These are phyloP conservation scores for Epizoanthus fatuus DNA, from an alignment of 92 coral and sea anemone genomes.

Conservation along the genomic window DNA sequence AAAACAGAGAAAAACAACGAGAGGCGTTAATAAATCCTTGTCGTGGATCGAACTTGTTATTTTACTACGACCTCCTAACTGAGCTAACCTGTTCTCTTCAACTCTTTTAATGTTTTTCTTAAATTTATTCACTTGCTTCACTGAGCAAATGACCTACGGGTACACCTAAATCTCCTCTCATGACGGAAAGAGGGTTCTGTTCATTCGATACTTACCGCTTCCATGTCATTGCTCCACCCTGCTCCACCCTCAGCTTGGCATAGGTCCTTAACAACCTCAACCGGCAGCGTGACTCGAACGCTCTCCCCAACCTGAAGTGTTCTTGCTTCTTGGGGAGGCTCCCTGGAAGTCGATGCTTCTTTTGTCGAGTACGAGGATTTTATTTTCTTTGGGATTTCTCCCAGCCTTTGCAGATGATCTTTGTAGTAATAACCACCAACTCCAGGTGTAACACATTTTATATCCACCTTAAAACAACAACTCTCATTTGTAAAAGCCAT, in stretches of 20 bases:
- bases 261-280: neutral
- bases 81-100: too few relatives aligned
- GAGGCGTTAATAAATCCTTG: too few relatives aligned
- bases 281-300: neutral
- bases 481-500: too few relatives aligned
- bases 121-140: too few relatives aligned
- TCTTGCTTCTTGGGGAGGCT: neutral
- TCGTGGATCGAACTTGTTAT: too few relatives aligned
- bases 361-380: too few relatives aligned
- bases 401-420: conserved; percentile 56
- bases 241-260: neutral
- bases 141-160: too few relatives aligned
- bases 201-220: neutral
- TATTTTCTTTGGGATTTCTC: neutral
- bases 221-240: conserved; percentile 18
- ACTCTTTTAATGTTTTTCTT: too few relatives aligned
- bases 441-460: conserved; percentile 42
- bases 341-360: neutral
- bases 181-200: neutral
- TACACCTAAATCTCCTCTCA: too few relatives aligned
- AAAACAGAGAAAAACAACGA: too few relatives aligned
- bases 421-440: conserved; percentile 70
- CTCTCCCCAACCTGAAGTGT: neutral
- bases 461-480: conserved; percentile 61
- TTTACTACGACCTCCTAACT: too few relatives aligned